These are phyloP conservation scores for Temnothorax nylanderi DNA, from an alignment of 1,140 invertebrate genomes.

Conservation along the genomic window DNA sequence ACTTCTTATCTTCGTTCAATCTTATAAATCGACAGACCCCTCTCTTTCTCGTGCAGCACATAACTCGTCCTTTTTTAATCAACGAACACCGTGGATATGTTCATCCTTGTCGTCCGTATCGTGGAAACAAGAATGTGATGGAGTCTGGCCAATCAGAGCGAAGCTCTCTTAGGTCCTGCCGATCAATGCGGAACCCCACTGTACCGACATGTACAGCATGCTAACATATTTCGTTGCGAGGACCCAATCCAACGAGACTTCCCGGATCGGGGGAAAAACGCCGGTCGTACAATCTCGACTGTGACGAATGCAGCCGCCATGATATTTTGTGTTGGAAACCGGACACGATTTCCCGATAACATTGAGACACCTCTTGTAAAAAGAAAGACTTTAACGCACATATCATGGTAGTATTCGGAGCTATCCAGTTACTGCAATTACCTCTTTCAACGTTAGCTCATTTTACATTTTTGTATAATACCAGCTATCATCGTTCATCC, in stretches of 20 bases:
- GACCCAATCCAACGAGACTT: conserved; percentile 62
- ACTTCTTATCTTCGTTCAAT: conserved; percentile 61
- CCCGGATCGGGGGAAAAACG: conserved; percentile 36
- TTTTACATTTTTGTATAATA: not conserved
- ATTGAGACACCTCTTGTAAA: not conserved
- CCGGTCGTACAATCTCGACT: conserved; percentile 43
- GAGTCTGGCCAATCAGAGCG: conserved; percentile 79
- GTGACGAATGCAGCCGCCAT: conserved; percentile 54
- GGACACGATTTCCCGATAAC: conserved; percentile 4
- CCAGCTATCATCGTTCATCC: not conserved
- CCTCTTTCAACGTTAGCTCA: not conserved
- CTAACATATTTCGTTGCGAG: conserved; percentile 61
- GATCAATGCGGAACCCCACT: conserved; percentile 84
- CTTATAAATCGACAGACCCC: conserved; percentile 16
- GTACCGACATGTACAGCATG: conserved; percentile 81
- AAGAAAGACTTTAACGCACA: not conserved
- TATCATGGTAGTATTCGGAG: not conserved
- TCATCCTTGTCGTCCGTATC: conserved; percentile 41
- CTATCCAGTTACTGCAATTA: conserved; percentile 2
- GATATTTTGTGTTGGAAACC: conserved; percentile 42
- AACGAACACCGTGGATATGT: not conserved
- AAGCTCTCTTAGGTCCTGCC: conserved; percentile 77
- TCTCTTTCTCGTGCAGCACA: not conserved
- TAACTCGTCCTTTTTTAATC: conserved; percentile 31
- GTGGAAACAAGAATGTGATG: conserved; percentile 61